A percentile compares a stretch with the other conserved stretches of the same genome.
phyloP scores from a whole-genome alignment of 2,797 vertebrate genomes.

The Cynodonichthys magdalenae region DNA sequence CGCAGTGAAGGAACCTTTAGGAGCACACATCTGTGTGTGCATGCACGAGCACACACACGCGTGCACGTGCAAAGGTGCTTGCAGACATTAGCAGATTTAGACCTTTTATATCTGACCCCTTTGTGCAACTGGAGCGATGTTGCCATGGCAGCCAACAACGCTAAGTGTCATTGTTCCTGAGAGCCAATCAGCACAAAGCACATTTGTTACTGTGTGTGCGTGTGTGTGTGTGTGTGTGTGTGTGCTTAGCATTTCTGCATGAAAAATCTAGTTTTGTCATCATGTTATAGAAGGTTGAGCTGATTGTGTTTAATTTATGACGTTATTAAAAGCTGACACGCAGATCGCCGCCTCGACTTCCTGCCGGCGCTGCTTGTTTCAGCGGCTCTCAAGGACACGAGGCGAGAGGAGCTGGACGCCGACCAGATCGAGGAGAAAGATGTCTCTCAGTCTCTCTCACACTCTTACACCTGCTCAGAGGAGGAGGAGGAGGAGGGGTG shows the following conservation, averaged over 20 bases:
- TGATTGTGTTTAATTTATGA: slow-evolving; percentile 30
- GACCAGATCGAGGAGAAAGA: slow-evolving; percentile 69
- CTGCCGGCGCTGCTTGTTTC: slow-evolving; percentile 55
- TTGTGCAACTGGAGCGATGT: slow-evolving; percentile 57
- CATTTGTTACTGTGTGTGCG: slow-evolving; percentile 22
- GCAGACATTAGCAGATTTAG: slow-evolving; percentile 69
- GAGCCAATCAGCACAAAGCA: slow-evolving; percentile 59
- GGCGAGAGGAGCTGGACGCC: slow-evolving; percentile 58
- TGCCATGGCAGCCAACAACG: slow-evolving; percentile 58
- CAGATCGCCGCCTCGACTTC: slow-evolving; percentile 39
- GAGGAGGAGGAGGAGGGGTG: slow-evolving; percentile 16
- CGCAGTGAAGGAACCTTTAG: slow-evolving; percentile 64
- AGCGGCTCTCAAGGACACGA: slow-evolving; percentile 55
- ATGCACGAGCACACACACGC: background rate
- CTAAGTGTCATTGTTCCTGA: slow-evolving; percentile 67
- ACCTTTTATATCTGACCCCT: slow-evolving; percentile 67
- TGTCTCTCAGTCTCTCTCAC: slow-evolving; percentile 61
- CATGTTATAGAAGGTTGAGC: no score
- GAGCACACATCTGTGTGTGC: slow-evolving; percentile 32
- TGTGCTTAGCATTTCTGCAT: no score
- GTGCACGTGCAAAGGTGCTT: slow-evolving; percentile 24
- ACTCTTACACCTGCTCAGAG: slow-evolving; percentile 76
- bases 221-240: background rate
- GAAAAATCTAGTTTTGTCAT: no score
- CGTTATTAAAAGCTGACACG: slow-evolving; percentile 48